Conservation (phyloP, 2,797 vertebrate species). For the Pangasius larnaudii region DNA sequence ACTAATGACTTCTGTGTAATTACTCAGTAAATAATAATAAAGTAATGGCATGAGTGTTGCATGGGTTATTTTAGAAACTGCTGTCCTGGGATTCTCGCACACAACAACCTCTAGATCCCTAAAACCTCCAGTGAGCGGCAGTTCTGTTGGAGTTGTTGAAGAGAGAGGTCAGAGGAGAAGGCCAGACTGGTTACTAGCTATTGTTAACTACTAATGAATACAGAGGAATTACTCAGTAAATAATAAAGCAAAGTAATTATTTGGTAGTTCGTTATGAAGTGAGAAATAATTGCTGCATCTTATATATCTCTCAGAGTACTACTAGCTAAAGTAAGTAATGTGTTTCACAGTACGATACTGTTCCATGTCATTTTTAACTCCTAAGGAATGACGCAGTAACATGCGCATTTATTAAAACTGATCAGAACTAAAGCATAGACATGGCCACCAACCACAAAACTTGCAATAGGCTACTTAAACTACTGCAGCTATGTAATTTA, state of each 20-base stretch:
- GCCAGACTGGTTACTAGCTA: no score
- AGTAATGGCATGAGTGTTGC: conserved; percentile 4
- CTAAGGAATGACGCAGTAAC: neutral
- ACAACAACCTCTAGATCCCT: neutral
- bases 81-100: neutral
- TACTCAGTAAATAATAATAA: neutral
- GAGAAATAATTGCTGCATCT: neutral
- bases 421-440: neutral
- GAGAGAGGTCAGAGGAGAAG: no score
- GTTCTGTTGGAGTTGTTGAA: no score
- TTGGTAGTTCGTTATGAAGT: neutral
- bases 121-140: neutral
- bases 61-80: conserved; percentile 1
- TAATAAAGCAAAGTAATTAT: neutral
- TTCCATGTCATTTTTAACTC: neutral
- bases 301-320: neutral
- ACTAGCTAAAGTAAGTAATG: neutral
- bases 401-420: neutral
- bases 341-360: neutral
- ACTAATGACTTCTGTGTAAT: neutral
- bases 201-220: neutral
- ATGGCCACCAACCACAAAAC: neutral
- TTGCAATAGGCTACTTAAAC: neutral
- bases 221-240: neutral
- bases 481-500: no score